Conservation (phyloP, 2,797 vertebrate species). For the Diplodus puntazzo region DNA sequence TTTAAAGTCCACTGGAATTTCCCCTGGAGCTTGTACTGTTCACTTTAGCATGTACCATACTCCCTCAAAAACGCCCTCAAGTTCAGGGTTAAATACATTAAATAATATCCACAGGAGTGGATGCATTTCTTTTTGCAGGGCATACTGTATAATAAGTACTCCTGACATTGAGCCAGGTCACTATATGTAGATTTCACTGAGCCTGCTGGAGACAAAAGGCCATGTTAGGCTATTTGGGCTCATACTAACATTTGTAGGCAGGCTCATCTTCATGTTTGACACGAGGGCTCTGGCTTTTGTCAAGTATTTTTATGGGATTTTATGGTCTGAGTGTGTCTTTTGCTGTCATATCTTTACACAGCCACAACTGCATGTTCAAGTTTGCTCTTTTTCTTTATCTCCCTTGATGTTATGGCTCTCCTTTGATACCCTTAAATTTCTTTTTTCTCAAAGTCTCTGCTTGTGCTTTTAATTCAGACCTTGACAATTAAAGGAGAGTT, state of each 20-base stretch:
- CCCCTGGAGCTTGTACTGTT: neutral
- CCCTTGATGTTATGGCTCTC: too few relatives aligned
- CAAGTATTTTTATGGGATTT: neutral
- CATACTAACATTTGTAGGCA: neutral
- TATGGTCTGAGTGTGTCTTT: neutral
- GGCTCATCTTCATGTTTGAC: constrained; percentile 2
- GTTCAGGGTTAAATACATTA: neutral
- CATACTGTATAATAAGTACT: too few relatives aligned
- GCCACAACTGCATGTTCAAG: neutral
- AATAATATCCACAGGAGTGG: neutral
- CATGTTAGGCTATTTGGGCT: neutral
- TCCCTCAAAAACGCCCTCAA: neutral
- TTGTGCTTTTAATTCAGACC: neutral
- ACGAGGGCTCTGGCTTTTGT: neutral
- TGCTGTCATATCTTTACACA: neutral
- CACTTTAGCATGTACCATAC: neutral
- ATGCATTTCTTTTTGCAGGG: neutral
- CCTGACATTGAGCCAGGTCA: neutral
- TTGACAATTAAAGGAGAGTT: too few relatives aligned
- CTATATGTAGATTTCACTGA: neutral
- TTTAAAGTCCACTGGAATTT: neutral
- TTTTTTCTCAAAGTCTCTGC: too few relatives aligned
- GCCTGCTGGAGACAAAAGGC: neutral
- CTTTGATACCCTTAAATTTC: too few relatives aligned
- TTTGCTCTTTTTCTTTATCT: neutral